phyloP scores from a whole-genome alignment of 2,113 vertebrate species.

The Catharus fuscescens region DNA sequence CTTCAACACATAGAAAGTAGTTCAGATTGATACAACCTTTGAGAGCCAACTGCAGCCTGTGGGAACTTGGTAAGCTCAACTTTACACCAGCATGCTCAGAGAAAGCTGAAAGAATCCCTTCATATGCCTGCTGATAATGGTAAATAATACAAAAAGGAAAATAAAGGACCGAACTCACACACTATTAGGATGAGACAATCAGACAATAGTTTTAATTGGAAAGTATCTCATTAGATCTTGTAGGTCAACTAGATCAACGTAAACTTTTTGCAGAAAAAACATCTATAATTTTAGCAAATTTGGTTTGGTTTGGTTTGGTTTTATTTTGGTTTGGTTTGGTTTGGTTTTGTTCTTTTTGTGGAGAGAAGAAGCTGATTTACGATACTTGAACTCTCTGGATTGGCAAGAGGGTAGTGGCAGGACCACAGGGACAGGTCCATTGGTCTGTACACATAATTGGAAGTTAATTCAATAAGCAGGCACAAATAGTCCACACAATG shows the following conservation, averaged over 20 bases:
- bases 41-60: background rate
- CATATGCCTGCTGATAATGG: background rate
- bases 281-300: background rate
- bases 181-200: background rate
- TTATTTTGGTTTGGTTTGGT: too few relatives aligned
- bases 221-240: background rate
- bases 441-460: background rate
- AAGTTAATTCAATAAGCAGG: background rate
- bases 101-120: background rate
- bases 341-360: background rate
- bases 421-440: background rate
- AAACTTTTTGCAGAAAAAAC: accelerated
- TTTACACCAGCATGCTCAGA: accelerated
- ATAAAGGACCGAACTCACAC: background rate
- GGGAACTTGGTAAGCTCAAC: background rate
- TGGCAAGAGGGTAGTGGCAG: background rate
- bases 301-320: background rate
- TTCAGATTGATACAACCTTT: background rate
- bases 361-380: background rate
- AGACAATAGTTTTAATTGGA: background rate
- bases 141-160: background rate
- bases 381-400: background rate
- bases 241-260: background rate
- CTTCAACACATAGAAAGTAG: background rate
- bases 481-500: background rate